phyloP scores from a whole-genome alignment of 2,113 vertebrate genomes.

The Willisornis vidua region DNA sequence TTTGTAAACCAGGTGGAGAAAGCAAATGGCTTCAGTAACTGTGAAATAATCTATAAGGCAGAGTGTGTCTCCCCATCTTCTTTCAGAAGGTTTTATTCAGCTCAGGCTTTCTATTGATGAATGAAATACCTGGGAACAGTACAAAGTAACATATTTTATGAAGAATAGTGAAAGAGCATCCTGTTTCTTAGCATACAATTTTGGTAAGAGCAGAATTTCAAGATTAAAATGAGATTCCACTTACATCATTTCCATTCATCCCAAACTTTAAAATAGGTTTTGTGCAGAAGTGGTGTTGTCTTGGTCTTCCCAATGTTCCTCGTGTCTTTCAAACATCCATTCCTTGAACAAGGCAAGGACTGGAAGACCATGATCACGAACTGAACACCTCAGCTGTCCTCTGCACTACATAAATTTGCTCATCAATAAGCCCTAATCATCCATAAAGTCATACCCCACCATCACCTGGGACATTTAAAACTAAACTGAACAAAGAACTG shows the following conservation, averaged over 20 bases:
- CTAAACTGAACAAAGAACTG: neutral
- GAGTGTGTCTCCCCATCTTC: constrained; percentile 22
- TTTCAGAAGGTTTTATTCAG: constrained; percentile 50
- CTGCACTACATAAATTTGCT: neutral
- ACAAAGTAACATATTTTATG: constrained; percentile 58
- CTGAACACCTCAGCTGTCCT: neutral
- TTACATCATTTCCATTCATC: neutral
- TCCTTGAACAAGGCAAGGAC: neutral
- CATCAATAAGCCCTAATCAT: neutral
- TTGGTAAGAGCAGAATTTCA: neutral
- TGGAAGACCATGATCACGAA: neutral
- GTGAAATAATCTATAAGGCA: constrained; percentile 49
- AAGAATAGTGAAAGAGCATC: neutral
- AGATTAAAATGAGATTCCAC: constrained; percentile 23
- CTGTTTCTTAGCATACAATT: neutral
- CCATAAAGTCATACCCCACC: neutral
- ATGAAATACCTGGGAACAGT: constrained; percentile 32
- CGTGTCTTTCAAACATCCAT: neutral
- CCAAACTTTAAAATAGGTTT: neutral
- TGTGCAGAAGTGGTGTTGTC: neutral
- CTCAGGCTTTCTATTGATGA: constrained; percentile 54
- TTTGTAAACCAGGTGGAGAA: constrained; percentile 1
- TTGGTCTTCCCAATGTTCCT: neutral
- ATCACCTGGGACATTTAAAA: neutral
- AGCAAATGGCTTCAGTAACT: neutral